Conservation (phyloP, 2,113 vertebrate genomes). For the Ptilonorhynchus violaceus region DNA sequence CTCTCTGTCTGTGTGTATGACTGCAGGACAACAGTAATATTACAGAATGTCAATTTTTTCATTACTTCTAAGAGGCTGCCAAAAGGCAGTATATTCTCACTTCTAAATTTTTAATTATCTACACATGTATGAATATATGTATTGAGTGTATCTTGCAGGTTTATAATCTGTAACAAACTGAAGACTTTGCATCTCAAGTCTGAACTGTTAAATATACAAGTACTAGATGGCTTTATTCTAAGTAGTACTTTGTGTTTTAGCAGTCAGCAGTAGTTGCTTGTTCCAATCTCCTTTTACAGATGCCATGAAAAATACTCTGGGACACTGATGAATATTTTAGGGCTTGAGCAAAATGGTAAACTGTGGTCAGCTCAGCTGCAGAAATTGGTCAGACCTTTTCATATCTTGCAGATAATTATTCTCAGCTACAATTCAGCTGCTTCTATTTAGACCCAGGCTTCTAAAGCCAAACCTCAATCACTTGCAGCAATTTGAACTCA, state of each 20-base stretch:
- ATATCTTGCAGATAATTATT: not conserved
- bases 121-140: rapidly evolving
- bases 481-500: not conserved
- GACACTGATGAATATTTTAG: not conserved
- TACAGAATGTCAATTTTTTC: not conserved
- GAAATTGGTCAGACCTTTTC: not conserved
- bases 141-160: not conserved
- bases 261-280: not conserved
- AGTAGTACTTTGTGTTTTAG: not conserved
- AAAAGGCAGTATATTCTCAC: not conserved
- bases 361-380: not conserved
- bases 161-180: not conserved
- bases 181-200: not conserved
- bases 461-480: not conserved
- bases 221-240: not conserved
- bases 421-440: not conserved
- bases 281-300: not conserved
- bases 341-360: not conserved
- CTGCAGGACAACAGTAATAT: not conserved
- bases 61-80: not conserved
- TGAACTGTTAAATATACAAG: not conserved
- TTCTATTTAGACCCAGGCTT: not conserved
- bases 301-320: not conserved
- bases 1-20: not conserved
- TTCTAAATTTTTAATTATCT: not conserved